Evolutionary conservation across 1,140 invertebrate species (phyloP).

Genomic region (Metopolophium dirhodum): DNA sequence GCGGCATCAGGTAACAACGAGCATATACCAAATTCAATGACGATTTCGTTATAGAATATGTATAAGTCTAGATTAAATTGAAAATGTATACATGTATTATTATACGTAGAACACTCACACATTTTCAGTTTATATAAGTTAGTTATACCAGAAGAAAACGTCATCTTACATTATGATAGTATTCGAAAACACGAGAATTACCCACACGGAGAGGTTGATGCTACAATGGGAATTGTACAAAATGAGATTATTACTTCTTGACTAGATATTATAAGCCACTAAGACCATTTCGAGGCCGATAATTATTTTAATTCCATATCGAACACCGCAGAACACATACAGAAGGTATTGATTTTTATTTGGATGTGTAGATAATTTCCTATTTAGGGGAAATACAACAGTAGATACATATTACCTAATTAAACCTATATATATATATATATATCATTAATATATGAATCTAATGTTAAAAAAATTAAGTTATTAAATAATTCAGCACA

Average conservation of each 20-base stretch:
- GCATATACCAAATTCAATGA: neutral
- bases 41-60: neutral
- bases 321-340: neutral
- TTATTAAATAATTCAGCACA: neutral
- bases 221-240: neutral
- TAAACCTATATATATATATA: neutral
- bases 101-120: neutral
- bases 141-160: neutral
- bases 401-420: neutral
- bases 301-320: neutral
- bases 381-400: neutral
- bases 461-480: conserved; percentile 1
- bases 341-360: neutral
- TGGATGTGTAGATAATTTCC: neutral
- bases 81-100: no score
- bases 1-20: neutral
- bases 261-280: neutral
- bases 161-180: neutral
- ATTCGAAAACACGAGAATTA: neutral
- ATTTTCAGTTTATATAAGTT: neutral
- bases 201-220: neutral
- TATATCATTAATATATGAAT: neutral
- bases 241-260: neutral
- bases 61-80: no score
- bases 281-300: neutral